Evolutionary conservation across 2,113 vertebrate species (phyloP).

Genomic region (Oenanthe melanoleuca): DNA sequence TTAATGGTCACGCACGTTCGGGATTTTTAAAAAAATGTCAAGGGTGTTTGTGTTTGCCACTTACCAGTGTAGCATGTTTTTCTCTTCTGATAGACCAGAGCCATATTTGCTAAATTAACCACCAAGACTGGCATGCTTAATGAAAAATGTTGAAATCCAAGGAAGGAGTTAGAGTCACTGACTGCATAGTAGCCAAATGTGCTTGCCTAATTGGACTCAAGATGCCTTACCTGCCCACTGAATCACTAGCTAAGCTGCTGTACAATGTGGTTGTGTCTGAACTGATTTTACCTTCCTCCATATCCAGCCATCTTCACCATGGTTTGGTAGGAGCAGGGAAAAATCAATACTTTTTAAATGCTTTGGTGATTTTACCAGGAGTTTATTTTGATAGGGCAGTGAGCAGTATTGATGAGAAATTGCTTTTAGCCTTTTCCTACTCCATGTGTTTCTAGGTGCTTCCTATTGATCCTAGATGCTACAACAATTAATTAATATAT

Average conservation of each 20-base stretch:
- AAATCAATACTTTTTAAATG: background rate
- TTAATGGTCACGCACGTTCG: background rate
- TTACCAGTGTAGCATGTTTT: background rate
- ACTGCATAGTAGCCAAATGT: background rate
- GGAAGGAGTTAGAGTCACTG: background rate
- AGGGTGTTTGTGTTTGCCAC: accelerated
- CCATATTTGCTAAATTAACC: background rate
- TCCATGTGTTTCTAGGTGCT: background rate
- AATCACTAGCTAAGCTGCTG: background rate
- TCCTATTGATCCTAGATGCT: background rate
- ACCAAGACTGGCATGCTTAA: background rate
- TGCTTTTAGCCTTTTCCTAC: background rate
- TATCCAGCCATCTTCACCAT: background rate
- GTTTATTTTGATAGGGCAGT: background rate
- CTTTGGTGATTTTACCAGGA: background rate
- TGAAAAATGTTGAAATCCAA: background rate
- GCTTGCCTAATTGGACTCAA: background rate
- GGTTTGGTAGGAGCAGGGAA: background rate
- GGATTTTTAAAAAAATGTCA: accelerated
- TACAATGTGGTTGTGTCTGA: background rate
- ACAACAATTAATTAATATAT: background rate
- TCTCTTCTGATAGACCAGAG: background rate
- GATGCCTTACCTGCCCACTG: background rate
- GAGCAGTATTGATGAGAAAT: background rate
- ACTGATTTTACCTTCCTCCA: background rate